These are phyloP conservation scores for Brachionus sp. DNA, from an alignment of 1,140 invertebrate genomes.

Conservation along the genomic window DNA sequence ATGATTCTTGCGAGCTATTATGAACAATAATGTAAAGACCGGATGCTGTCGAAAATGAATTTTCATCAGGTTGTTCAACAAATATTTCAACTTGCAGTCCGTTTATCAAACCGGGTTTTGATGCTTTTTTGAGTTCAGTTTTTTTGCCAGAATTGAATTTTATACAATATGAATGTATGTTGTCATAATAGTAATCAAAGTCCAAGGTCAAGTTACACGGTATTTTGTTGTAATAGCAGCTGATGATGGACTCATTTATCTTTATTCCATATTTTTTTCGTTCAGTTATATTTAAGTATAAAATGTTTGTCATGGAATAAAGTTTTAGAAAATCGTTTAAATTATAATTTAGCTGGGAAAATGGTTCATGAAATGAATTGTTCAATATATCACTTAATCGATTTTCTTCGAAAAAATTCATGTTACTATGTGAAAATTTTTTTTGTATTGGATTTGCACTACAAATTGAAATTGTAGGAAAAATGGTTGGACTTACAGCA, in stretches of 20 bases:
- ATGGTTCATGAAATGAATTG: neutral
- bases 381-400: neutral
- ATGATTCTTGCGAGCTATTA: neutral
- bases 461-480: constrained; percentile 28
- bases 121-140: neutral
- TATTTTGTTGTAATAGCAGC: neutral
- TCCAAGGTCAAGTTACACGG: neutral
- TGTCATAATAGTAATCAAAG: neutral
- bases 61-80: neutral
- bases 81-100: neutral
- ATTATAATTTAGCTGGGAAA: neutral
- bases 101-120: neutral
- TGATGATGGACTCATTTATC: neutral
- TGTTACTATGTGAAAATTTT: neutral
- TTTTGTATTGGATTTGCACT: neutral
- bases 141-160: constrained; percentile 29
- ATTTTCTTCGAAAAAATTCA: neutral
- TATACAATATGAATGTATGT: neutral
- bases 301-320: neutral
- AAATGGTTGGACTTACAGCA: neutral
- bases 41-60: neutral
- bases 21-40: constrained; percentile 14
- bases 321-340: neutral
- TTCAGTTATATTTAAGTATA: neutral
- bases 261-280: neutral